Evolutionary conservation across 2,797 vertebrate species (phyloP).

Genomic region (Sarcoramphus papa): DNA sequence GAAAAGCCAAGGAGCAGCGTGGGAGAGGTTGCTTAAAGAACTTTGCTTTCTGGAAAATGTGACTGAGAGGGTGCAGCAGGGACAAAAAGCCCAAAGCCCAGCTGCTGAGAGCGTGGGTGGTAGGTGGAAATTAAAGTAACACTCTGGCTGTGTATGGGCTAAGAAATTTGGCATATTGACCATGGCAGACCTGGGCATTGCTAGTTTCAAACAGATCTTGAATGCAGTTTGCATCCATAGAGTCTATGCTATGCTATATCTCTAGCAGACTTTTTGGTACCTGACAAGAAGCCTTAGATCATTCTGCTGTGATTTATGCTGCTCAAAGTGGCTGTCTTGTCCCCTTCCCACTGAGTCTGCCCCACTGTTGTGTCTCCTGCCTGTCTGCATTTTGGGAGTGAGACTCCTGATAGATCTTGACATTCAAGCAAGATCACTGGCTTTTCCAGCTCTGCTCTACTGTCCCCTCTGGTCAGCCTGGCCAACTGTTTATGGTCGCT

Average conservation of each 20-base stretch:
- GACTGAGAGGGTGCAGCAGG: not conserved
- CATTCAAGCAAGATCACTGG: not conserved
- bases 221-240: not conserved
- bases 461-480: not conserved
- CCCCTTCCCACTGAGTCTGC: not conserved
- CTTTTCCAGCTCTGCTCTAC: not conserved
- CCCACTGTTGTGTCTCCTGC: fast-evolving
- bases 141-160: not conserved
- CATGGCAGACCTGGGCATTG: fast-evolving
- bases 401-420: not conserved
- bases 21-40: not conserved
- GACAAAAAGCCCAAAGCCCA: not conserved
- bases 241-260: not conserved
- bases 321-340: not conserved
- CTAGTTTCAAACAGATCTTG: not conserved
- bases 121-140: not conserved
- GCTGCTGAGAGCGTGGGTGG: not conserved
- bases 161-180: fast-evolving
- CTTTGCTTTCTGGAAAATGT: conserved; percentile 12
- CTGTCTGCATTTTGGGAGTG: not conserved
- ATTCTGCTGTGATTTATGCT: not conserved
- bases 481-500: not conserved
- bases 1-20: not conserved
- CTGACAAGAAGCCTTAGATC: not conserved
- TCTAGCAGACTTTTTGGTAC: not conserved